Evolutionary conservation across 2,113 vertebrate species (phyloP).

Genomic region (Corythornis madagascariensis): DNA sequence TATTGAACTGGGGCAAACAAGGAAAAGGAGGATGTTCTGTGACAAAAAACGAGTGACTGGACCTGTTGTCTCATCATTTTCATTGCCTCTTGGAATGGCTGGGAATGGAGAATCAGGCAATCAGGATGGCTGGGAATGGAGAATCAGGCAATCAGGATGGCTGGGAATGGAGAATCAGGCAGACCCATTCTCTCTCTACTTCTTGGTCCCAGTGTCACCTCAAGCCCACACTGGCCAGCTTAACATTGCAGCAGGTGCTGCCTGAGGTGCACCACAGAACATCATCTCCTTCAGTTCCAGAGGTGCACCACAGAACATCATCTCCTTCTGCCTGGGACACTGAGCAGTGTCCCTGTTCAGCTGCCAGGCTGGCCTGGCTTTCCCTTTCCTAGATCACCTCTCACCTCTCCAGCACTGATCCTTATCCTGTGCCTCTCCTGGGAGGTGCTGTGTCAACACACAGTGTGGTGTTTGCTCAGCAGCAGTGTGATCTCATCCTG

Average conservation of each 20-base stretch:
- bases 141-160: too few relatives aligned
- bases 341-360: background rate
- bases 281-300: background rate
- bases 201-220: background rate
- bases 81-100: background rate
- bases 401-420: rapidly evolving
- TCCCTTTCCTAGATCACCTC: background rate
- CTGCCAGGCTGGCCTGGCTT: background rate
- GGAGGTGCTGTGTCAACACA: background rate
- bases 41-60: background rate
- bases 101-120: background rate
- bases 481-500: rapidly evolving
- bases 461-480: background rate
- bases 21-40: slow-evolving; percentile 23
- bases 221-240: background rate
- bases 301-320: too few relatives aligned
- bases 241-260: rapidly evolving
- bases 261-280: rapidly evolving
- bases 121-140: background rate
- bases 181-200: background rate
- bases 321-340: background rate
- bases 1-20: background rate
- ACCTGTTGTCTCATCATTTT: background rate
- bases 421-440: background rate
- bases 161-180: too few relatives aligned